Conservation (phyloP, 2,888 invertebrate genomes). For the Nemotelus nigrinus region DNA sequence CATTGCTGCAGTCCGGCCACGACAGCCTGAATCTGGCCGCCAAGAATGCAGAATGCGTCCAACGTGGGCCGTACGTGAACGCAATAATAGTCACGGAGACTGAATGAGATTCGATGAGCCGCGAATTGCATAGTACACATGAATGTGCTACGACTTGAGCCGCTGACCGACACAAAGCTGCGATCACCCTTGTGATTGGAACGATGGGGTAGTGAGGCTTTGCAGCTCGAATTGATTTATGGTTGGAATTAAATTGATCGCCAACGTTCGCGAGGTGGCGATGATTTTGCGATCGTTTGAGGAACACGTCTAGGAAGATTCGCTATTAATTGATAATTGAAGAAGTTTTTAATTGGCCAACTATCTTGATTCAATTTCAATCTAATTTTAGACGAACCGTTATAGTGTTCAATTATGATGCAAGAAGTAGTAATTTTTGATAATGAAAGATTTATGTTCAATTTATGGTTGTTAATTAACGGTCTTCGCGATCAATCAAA, state of each 20-base stretch:
- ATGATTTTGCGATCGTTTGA: conserved; percentile 18
- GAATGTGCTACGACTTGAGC: not conserved
- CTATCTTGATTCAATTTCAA: not conserved
- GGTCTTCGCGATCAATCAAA: too few species aligned
- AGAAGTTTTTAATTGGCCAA: conserved; percentile 28
- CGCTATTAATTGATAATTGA: conserved; percentile 29
- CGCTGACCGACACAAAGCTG: not conserved
- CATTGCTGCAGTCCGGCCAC: not conserved
- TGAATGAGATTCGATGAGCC: conserved; percentile 5
- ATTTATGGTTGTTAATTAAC: too few species aligned
- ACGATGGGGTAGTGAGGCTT: not conserved
- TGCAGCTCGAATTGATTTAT: conserved; percentile 31
- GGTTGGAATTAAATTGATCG: conserved; percentile 24
- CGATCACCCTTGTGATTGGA: conserved; percentile 35
- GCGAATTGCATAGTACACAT: conserved; percentile 16
- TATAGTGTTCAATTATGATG: too few species aligned
- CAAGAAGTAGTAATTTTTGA: too few species aligned
- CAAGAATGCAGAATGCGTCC: conserved; percentile 9
- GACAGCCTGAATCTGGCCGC: not conserved
- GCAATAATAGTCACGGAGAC: conserved; percentile 29
- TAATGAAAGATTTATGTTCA: too few species aligned
- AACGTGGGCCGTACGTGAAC: conserved; percentile 35
- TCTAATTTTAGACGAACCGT: conserved; percentile 1
- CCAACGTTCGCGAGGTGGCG: not conserved
- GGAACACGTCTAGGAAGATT: not conserved